These are phyloP conservation scores for Harlomillsia oculata DNA, from an alignment of 1,140 invertebrate species.

Conservation along the genomic window DNA sequence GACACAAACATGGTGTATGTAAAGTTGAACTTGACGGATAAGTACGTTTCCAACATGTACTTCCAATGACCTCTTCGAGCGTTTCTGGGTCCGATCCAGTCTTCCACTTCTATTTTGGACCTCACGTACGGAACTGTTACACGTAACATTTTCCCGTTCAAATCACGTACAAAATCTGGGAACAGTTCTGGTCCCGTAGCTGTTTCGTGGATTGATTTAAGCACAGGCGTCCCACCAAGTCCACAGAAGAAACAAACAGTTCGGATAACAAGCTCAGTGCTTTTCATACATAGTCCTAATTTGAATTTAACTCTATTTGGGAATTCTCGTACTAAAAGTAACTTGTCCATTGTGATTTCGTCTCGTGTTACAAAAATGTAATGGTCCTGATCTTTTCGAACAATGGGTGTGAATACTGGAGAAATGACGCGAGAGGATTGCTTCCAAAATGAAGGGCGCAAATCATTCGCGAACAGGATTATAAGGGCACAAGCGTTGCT, in stretches of 20 bases:
- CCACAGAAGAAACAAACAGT: conserved; percentile 8
- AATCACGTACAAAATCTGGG: conserved; percentile 8
- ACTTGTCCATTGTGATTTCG: not conserved
- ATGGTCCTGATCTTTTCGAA: conserved; percentile 19
- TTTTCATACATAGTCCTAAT: conserved; percentile 11
- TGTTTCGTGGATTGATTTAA: not conserved
- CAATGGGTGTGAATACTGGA: conserved; percentile 22
- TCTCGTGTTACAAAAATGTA: conserved; percentile 16
- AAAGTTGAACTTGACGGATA: conserved; percentile 19
- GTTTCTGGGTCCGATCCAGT: conserved; percentile 1
- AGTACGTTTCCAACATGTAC: conserved; percentile 7
- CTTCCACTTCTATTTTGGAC: conserved; percentile 3
- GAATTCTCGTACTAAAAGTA: conserved; percentile 11
- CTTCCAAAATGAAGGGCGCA: not conserved
- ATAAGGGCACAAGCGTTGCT: conserved; percentile 5
- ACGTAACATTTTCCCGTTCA: conserved; percentile 10
- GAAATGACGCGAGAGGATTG: conserved; percentile 7
- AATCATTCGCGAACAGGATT: conserved; percentile 9
- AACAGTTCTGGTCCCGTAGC: conserved; percentile 1
- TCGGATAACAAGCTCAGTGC: not conserved
- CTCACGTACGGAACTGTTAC: conserved; percentile 8
- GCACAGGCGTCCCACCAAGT: not conserved
- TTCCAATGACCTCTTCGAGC: conserved; percentile 12
- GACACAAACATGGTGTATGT: conserved; percentile 11
- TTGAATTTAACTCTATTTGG: conserved; percentile 20